Evolutionary conservation across 2,888 invertebrate species (phyloP).

Genomic region (Amorpha juglandis): DNA sequence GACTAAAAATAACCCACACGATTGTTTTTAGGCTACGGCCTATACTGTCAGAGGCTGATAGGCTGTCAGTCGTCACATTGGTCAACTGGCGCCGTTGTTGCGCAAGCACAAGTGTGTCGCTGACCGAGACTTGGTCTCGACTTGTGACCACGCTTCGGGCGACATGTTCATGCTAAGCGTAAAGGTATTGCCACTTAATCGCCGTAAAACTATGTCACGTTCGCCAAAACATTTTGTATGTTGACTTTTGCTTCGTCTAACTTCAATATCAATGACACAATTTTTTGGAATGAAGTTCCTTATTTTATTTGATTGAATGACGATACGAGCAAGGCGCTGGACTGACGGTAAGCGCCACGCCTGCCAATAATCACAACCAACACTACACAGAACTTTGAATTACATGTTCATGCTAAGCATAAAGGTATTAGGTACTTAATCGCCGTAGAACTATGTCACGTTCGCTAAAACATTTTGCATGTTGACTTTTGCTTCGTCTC

Average conservation of each 20-base stretch:
- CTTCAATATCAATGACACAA: no score
- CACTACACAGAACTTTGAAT: no score
- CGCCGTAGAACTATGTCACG: slow-evolving; percentile 25
- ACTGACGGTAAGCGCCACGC: no score
- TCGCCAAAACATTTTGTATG: slow-evolving; percentile 21
- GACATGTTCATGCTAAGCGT: slow-evolving; percentile 25
- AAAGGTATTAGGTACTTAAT: no score
- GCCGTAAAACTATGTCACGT: slow-evolving; percentile 25
- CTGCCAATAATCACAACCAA: no score
- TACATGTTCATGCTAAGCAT: no score
- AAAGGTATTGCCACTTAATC: no score
- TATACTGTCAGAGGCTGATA: slow-evolving; percentile 26
- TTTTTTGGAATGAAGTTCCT: no score
- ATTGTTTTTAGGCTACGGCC: slow-evolving; percentile 44
- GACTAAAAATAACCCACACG: slow-evolving; percentile 43
- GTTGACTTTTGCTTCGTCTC: slow-evolving; percentile 33
- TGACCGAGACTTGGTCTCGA: slow-evolving; percentile 32
- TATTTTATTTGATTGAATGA: no score
- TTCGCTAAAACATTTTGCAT: slow-evolving; percentile 23
- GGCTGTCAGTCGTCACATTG: slow-evolving; percentile 49
- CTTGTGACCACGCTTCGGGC: slow-evolving; percentile 33
- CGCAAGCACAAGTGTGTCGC: slow-evolving; percentile 52
- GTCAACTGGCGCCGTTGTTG: slow-evolving; percentile 56
- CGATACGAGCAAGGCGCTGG: no score
- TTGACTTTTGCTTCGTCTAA: slow-evolving; percentile 33